Evolutionary conservation across 2,888 invertebrate species (phyloP).

Genomic region (Globia sparganii): DNA sequence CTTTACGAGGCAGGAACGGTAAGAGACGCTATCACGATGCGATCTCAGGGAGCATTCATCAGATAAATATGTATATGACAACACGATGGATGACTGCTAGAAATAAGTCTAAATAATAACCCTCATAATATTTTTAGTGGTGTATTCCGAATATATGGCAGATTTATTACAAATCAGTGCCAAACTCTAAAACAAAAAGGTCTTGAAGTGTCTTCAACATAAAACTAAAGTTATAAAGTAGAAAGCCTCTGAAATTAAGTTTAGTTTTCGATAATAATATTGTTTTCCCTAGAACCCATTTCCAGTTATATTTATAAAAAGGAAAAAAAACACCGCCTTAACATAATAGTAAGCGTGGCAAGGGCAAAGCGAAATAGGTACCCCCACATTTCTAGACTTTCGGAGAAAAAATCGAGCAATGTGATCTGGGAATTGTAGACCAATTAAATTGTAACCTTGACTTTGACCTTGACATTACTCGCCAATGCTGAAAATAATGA

Average conservation of each 20-base stretch:
- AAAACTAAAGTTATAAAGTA: constrained; percentile 5
- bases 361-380: constrained; percentile 9
- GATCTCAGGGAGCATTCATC: constrained; percentile 47
- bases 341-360: constrained; percentile 20
- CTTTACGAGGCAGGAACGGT: constrained; percentile 48
- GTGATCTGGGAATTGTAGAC: not conserved
- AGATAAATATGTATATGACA: constrained; percentile 34
- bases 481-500: not conserved
- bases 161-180: not conserved
- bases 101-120: constrained; percentile 29
- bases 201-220: constrained; percentile 6
- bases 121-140: constrained; percentile 6
- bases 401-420: not conserved
- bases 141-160: not conserved
- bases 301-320: constrained; percentile 42
- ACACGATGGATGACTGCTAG: constrained; percentile 14
- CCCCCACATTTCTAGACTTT: constrained; percentile 15
- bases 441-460: not conserved
- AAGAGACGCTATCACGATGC: constrained; percentile 35
- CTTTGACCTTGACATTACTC: not conserved
- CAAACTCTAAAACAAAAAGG: not conserved
- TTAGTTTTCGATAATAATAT: constrained; percentile 25
- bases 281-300: constrained; percentile 19
- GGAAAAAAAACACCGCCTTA: constrained; percentile 40
- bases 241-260: constrained; percentile 9